Conservation (phyloP, 2,797 vertebrate genomes). For the Myripristis murdjan region DNA sequence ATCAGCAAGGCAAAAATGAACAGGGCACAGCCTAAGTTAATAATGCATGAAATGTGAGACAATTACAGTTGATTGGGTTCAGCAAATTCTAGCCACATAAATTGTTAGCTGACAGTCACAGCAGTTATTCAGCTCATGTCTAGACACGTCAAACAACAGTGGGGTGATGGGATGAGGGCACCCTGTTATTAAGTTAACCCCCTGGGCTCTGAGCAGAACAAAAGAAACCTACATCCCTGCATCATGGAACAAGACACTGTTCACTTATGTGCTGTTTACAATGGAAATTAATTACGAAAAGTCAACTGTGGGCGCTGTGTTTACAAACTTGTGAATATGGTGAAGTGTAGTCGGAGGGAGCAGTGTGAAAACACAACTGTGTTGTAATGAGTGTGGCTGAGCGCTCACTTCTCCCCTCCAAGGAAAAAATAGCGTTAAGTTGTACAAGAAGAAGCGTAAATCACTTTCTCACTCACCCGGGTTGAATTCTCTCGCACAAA, state of each 20-base stretch:
- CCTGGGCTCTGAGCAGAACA: constrained; percentile 53
- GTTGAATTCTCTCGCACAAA: neutral
- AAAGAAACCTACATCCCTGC: constrained; percentile 37
- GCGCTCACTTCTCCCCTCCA: no score
- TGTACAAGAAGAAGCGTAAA: neutral
- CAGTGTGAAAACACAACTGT: neutral
- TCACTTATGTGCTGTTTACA: neutral
- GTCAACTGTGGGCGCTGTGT: neutral
- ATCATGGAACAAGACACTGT: neutral
- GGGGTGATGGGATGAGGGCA: constrained; percentile 6
- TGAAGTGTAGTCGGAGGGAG: neutral
- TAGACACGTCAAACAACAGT: constrained; percentile 58
- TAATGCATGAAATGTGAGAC: constrained; percentile 9
- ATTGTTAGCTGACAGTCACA: neutral
- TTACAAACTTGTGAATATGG: neutral
- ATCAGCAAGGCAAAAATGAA: neutral
- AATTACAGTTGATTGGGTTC: constrained; percentile 7
- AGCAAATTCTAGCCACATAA: constrained; percentile 2
- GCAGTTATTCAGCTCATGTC: constrained; percentile 45
- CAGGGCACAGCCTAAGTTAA: neutral
- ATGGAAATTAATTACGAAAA: neutral
- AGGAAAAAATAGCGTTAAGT: no score
- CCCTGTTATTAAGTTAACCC: constrained; percentile 70
- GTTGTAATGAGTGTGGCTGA: no score
- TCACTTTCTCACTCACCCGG: constrained; percentile 52